phyloP scores from a whole-genome alignment of 2,113 vertebrate species.

The Perca flavescens region DNA sequence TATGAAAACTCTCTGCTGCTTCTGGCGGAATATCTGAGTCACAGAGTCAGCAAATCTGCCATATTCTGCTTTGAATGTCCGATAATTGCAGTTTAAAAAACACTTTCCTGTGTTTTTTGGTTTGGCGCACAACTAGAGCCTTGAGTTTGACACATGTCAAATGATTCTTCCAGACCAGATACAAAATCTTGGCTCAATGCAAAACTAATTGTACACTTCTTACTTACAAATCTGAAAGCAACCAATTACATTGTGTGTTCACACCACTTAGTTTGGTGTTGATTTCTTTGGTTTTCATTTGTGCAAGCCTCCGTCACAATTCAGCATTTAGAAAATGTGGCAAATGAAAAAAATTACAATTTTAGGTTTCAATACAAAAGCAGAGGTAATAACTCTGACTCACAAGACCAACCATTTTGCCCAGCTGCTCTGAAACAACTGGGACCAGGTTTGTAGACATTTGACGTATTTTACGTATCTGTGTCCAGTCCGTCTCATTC shows the following conservation, averaged over 20 bases:
- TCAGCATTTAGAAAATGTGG: not conserved
- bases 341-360: not conserved
- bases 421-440: conserved; percentile 1
- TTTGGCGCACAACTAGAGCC: too few species aligned
- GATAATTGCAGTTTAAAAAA: too few species aligned
- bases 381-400: not conserved
- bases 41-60: too few species aligned
- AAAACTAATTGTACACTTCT: not conserved
- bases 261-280: not conserved
- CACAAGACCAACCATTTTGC: not conserved
- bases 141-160: too few species aligned
- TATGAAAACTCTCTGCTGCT: too few species aligned
- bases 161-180: conserved; percentile 15
- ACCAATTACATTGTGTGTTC: not conserved
- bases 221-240: not conserved
- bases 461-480: conserved; percentile 3
- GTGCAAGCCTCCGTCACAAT: not conserved
- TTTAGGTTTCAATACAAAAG: not conserved
- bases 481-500: not conserved
- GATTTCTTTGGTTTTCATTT: not conserved
- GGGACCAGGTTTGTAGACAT: not conserved
- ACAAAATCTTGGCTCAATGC: not conserved
- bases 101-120: too few species aligned
- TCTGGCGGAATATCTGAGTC: too few species aligned
- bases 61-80: too few species aligned